phyloP scores from a whole-genome alignment of 2,888 invertebrate species.

The Pseudococcus jackbeardsleyi region DNA sequence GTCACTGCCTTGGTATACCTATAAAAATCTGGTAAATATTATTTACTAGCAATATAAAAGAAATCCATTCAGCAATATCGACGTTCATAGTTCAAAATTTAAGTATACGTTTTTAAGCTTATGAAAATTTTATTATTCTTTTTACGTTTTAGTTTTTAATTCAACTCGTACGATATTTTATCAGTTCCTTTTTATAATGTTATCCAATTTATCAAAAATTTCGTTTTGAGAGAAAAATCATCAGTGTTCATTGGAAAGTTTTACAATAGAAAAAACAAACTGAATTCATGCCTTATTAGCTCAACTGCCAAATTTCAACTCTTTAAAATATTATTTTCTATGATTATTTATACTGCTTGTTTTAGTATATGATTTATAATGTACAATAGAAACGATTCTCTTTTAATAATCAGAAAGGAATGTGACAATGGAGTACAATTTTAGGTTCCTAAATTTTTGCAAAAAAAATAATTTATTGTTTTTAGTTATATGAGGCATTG shows the following conservation, averaged over 20 bases:
- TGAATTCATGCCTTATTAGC: slow-evolving; percentile 16
- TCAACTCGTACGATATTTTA: neutral
- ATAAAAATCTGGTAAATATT: neutral
- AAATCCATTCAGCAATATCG: slow-evolving; percentile 10
- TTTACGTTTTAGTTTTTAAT: neutral
- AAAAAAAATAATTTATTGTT: neutral
- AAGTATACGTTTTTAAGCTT: slow-evolving; percentile 1
- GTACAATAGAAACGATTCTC: neutral
- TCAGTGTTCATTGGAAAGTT: slow-evolving; percentile 8
- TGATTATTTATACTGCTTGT: neutral
- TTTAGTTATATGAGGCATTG: neutral
- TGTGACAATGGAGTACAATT: neutral
- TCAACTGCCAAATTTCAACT: slow-evolving; percentile 23
- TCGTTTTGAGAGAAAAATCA: neutral
- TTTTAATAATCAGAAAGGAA: neutral
- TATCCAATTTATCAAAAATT: neutral
- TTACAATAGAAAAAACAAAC: slow-evolving; percentile 3
- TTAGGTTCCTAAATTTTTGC: neutral
- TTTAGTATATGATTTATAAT: neutral
- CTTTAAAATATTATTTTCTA: neutral
- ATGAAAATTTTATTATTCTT: neutral
- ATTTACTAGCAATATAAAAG: slow-evolving; percentile 16
- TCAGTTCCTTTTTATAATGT: slow-evolving; percentile 4
- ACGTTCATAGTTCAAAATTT: slow-evolving; percentile 7
- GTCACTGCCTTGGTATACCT: neutral